Percentiles rank a stretch among this genome's conserved stretches.
These are phyloP conservation scores for Ennomos quercinarius DNA, from an alignment of 2,888 invertebrate genomes.

Conservation along the genomic window DNA sequence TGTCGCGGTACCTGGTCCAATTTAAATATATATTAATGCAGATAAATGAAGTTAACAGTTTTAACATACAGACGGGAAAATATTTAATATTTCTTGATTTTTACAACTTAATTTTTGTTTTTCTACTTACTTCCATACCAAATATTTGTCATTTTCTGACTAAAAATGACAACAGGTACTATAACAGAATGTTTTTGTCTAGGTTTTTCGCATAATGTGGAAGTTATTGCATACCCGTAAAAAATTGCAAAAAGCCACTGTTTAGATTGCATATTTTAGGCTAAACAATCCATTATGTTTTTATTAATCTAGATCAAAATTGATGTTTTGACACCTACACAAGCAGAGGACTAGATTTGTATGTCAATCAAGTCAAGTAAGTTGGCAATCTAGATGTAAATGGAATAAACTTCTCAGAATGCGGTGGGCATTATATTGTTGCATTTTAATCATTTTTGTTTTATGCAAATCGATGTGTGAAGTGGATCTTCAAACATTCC, in stretches of 20 bases:
- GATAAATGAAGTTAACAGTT: no score
- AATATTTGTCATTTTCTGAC: no score
- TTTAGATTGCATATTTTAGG: slow-evolving; percentile 30
- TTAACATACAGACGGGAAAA: no score
- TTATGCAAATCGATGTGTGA: slow-evolving; percentile 69
- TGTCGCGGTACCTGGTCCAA: no score
- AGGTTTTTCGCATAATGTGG: not conserved
- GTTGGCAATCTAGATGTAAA: slow-evolving; percentile 55
- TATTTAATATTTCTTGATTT: no score
- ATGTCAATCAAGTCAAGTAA: slow-evolving; percentile 51
- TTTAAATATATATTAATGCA: no score
- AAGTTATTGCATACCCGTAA: slow-evolving; percentile 9
- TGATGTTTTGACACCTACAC: slow-evolving; percentile 41
- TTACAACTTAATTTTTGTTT: no score
- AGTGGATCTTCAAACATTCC: slow-evolving; percentile 63
- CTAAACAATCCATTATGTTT: slow-evolving; percentile 21
- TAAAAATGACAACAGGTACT: no score
- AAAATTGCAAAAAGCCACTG: slow-evolving; percentile 24
- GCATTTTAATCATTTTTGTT: slow-evolving; percentile 71
- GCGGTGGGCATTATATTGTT: slow-evolving; percentile 60
- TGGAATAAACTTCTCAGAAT: slow-evolving; percentile 60
- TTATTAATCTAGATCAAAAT: slow-evolving; percentile 30
- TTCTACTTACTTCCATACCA: no score
- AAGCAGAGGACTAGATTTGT: slow-evolving; percentile 45
- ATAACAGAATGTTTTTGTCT: no score